Evolutionary conservation across 2,888 invertebrate genomes (phyloP).

Genomic region (Syrphus vitripennis): DNA sequence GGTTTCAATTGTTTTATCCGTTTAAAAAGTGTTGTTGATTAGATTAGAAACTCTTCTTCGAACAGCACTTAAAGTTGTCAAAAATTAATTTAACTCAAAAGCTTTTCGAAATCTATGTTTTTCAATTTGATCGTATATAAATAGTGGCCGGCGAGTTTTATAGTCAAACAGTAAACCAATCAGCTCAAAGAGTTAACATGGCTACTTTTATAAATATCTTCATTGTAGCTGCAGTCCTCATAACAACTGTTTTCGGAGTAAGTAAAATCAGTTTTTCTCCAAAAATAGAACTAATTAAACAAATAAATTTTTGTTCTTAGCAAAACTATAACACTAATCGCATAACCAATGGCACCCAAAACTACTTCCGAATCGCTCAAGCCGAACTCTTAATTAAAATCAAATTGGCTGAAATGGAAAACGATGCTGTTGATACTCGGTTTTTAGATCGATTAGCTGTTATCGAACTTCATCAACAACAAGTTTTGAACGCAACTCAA

Average conservation of each 20-base stretch:
- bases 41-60: too few relatives aligned
- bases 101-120: too few relatives aligned
- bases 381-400: constrained; percentile 14
- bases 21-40: too few relatives aligned
- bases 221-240: background rate
- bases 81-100: background rate
- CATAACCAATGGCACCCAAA: background rate
- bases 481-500: constrained; percentile 10
- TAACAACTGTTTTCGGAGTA: background rate
- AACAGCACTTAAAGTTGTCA: background rate
- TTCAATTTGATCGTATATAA: background rate
- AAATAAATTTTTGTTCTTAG: too few relatives aligned
- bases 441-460: constrained; percentile 22
- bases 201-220: background rate
- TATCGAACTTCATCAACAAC: constrained; percentile 21
- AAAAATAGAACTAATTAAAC: too few relatives aligned
- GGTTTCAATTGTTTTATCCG: too few relatives aligned
- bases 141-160: background rate
- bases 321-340: background rate
- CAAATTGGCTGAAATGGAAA: constrained; percentile 4
- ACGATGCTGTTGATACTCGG: constrained; percentile 16
- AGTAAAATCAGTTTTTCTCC: background rate
- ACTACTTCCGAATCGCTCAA: constrained; percentile 20
- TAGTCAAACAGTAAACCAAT: background rate
- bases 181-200: background rate